Percentiles rank a stretch among this genome's conserved stretches.
phyloP scores from a whole-genome alignment of 1,140 invertebrate species.

The Yoshiicerus persimilis region DNA sequence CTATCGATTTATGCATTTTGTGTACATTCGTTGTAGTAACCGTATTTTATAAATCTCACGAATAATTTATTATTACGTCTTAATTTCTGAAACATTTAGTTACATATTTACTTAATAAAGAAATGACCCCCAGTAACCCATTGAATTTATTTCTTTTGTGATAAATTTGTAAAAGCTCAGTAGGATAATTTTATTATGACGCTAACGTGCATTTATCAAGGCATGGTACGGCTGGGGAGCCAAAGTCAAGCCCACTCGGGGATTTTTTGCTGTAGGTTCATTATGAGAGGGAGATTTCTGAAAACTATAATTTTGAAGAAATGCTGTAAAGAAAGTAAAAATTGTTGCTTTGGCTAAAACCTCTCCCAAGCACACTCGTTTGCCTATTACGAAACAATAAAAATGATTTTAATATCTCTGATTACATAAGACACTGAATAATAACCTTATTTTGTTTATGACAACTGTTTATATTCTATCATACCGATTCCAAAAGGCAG shows the following conservation, averaged over 20 bases:
- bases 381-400: conserved; percentile 59
- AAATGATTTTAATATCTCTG: background rate
- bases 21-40: too few relatives aligned
- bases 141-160: too few relatives aligned
- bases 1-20: too few relatives aligned
- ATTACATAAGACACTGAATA: background rate
- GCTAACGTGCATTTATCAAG: too few relatives aligned
- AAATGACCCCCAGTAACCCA: too few relatives aligned
- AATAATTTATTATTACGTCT: too few relatives aligned
- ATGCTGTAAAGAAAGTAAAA: conserved; percentile 74
- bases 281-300: conserved; percentile 37
- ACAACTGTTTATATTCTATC: background rate
- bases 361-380: conserved; percentile 83
- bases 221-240: conserved; percentile 30
- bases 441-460: background rate
- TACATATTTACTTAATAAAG: too few relatives aligned
- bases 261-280: background rate
- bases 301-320: conserved; percentile 77
- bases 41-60: too few relatives aligned
- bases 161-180: too few relatives aligned
- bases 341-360: conserved; percentile 78
- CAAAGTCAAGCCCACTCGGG: conserved; percentile 35
- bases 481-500: background rate
- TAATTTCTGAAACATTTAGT: too few relatives aligned
- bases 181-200: too few relatives aligned